phyloP scores from a whole-genome alignment of 2,888 invertebrate genomes.

The Rhamnusium bicolor region DNA sequence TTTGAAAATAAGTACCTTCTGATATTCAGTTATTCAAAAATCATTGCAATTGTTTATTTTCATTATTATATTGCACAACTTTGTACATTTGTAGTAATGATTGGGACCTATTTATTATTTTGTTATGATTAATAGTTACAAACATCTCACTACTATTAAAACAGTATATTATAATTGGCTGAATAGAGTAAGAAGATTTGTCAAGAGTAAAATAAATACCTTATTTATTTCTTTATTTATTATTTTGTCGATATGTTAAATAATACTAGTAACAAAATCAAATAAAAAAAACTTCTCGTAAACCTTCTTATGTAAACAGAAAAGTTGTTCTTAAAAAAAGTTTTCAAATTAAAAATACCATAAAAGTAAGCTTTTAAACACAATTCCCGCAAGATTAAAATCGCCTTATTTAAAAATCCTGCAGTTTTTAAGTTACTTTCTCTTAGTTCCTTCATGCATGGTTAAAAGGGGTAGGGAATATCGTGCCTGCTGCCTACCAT shows the following conservation, averaged over 20 bases:
- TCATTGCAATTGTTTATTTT: too few species aligned
- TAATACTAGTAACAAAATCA: background rate
- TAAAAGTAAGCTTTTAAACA: conserved; percentile 65
- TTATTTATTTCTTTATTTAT: too few species aligned
- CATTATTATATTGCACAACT: too few species aligned
- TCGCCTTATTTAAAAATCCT: conserved; percentile 66
- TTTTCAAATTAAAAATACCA: conserved; percentile 56
- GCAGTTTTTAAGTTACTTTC: conserved; percentile 61
- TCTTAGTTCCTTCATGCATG: conserved; percentile 61
- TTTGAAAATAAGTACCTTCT: too few species aligned
- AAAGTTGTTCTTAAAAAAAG: conserved; percentile 41
- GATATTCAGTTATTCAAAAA: too few species aligned
- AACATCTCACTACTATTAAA: too few species aligned
- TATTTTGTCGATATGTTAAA: background rate
- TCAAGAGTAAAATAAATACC: too few species aligned
- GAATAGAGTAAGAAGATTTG: too few species aligned
- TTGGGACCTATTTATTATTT: too few species aligned
- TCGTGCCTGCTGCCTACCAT: conserved; percentile 32
- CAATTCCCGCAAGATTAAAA: conserved; percentile 66
- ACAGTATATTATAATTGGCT: too few species aligned
- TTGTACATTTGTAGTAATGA: too few species aligned
- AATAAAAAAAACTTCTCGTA: background rate
- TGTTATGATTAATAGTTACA: too few species aligned
- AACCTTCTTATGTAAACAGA: background rate
- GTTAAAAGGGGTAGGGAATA: conserved; percentile 52